These are phyloP conservation scores for Atethmia centrago DNA, from an alignment of 2,888 invertebrate genomes.

Conservation along the genomic window DNA sequence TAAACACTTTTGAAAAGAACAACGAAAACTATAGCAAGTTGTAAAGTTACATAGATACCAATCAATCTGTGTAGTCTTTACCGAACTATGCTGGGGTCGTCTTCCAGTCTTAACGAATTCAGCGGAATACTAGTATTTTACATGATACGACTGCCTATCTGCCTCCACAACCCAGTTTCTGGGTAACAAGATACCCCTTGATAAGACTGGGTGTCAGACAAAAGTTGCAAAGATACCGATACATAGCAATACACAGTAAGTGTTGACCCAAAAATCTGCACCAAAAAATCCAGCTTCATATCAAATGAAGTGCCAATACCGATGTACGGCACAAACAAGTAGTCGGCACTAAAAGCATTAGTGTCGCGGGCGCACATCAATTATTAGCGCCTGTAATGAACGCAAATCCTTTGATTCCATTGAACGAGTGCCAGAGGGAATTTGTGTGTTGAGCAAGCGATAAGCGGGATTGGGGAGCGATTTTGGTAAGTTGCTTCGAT, in stretches of 20 bases:
- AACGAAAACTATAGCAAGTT: too few species aligned
- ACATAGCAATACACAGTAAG: not conserved
- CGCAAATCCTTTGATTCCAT: conserved; percentile 90
- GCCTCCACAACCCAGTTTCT: too few species aligned
- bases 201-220: too few species aligned
- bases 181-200: too few species aligned
- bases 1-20: not conserved
- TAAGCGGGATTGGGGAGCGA: conserved; percentile 44
- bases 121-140: too few species aligned
- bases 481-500: not conserved
- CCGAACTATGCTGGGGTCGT: too few species aligned
- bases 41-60: too few species aligned
- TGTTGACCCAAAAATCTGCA: not conserved
- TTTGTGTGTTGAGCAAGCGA: conserved; percentile 62
- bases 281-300: conserved; percentile 14
- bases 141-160: too few species aligned
- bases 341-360: conserved; percentile 61
- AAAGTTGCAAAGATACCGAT: too few species aligned
- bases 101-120: too few species aligned
- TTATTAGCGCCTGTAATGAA: conserved; percentile 88
- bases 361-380: conserved; percentile 78
- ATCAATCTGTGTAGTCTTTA: too few species aligned
- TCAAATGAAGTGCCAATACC: conserved; percentile 38
- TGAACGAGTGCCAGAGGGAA: conserved; percentile 85
- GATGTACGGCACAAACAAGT: conserved; percentile 56